Evolutionary conservation across 2,888 invertebrate species (phyloP), one percentile per base, ranked within the genome.

Genomic region (Marronus borbonicus): DNA sequence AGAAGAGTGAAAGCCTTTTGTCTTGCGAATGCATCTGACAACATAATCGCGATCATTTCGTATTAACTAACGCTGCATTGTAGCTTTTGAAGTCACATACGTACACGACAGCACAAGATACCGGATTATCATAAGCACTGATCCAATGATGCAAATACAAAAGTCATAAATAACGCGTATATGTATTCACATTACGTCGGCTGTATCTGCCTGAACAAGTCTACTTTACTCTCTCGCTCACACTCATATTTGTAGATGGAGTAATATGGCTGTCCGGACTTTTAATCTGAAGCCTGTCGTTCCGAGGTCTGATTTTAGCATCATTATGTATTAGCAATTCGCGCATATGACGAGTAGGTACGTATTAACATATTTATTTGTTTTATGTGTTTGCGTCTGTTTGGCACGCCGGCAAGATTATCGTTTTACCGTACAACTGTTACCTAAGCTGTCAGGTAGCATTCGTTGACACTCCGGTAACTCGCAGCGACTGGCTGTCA

Each of bases 201-300:
- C 31, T 50, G 50, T 28, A 36, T 36, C 36, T 50, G 50, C 50
- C 50, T 17, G 28, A 28, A 50, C 68, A 68, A 50, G 28, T 52
- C 50, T 5, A n/a, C 1, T 8, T 17, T 12, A 8, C 44, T 44
- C 12, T 44, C 44, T 44, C 44, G 8, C 44, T 44, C 44, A 2
- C 10, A 12, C 12, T 12, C 44, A 8, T n/a, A 7, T 7, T 58
- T 20, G 20, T 7, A 55, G 55, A 17, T n/a, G 7, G 55, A n/a
- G 55, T 55, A 55, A n/a, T 17, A 58, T 44, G 65, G 5, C 65
- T 44, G 17, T 39, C 52, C 24, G n/a, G 49, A 68, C 50, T 68
- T 68, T 68, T 50, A 68, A 50, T 68, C 68, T 68, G 68, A 68
- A 68, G 50, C 68, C 68, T 68, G 68, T 68, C 68, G 68, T 28